Percentiles rank a stretch among this genome's conserved stretches.
These are phyloP conservation scores for Aquatica leii DNA, from an alignment of 2,888 invertebrate species.

Conservation along the genomic window DNA sequence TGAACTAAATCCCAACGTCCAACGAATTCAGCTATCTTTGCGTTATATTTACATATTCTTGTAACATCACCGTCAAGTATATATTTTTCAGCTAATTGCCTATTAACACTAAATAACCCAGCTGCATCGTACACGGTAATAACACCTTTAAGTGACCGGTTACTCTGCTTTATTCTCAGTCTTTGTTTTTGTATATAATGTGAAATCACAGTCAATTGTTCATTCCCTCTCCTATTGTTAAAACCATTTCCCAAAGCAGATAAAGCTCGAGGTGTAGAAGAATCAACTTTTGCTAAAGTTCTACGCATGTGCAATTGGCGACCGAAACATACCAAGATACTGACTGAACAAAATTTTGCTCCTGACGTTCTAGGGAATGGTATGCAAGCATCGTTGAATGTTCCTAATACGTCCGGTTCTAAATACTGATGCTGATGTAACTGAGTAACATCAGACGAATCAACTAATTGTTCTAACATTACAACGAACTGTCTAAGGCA, in stretches of 20 bases:
- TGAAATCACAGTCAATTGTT: constrained; percentile 67
- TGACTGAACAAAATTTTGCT: constrained; percentile 89
- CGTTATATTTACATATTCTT: constrained; percentile 84
- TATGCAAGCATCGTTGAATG: constrained; percentile 78
- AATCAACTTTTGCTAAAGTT: constrained; percentile 74
- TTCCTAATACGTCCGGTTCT: constrained; percentile 55
- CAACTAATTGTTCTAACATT: constrained; percentile 70
- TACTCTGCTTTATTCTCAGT: constrained; percentile 45
- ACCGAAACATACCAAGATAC: constrained; percentile 86
- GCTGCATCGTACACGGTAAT: constrained; percentile 79
- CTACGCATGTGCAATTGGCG: constrained; percentile 73
- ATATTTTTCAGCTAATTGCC: constrained; percentile 84
- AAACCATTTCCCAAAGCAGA: constrained; percentile 71
- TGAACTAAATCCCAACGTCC: constrained; percentile 85
- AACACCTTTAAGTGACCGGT: constrained; percentile 61
- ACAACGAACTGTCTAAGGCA: constrained; percentile 77
- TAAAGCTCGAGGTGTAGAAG: constrained; percentile 80
- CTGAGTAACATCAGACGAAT: constrained; percentile 63
- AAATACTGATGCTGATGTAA: constrained; percentile 43
- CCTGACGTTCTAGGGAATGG: constrained; percentile 95
- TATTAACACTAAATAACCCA: constrained; percentile 79
- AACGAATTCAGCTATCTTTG: constrained; percentile 75
- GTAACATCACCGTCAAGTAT: constrained; percentile 67
- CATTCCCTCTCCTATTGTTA: constrained; percentile 50
- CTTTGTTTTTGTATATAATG: constrained; percentile 75